phyloP scores from a whole-genome alignment of 2,888 invertebrate genomes.

The Elegia similella region DNA sequence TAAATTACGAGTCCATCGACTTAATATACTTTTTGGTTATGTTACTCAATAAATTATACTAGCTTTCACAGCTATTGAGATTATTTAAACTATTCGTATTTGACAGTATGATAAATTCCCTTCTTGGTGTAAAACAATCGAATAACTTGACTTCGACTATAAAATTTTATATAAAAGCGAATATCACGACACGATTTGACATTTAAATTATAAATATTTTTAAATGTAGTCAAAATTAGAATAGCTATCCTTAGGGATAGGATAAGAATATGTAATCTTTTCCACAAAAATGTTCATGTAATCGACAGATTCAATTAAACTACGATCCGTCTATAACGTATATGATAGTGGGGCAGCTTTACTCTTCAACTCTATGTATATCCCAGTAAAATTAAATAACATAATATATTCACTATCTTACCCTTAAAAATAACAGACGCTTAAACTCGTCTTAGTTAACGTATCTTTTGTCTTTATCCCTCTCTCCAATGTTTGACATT shows the following conservation, averaged over 20 bases:
- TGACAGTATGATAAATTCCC: background rate
- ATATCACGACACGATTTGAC: background rate
- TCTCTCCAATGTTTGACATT: too few species aligned
- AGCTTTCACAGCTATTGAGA: too few species aligned
- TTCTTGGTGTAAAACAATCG: background rate
- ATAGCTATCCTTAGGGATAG: background rate
- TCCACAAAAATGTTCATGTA: background rate
- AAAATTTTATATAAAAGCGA: background rate
- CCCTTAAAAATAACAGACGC: too few species aligned
- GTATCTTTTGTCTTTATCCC: too few species aligned
- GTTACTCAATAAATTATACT: too few species aligned
- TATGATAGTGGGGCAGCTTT: conserved; percentile 8
- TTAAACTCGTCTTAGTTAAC: background rate
- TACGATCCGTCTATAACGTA: conserved; percentile 5
- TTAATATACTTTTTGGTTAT: too few species aligned
- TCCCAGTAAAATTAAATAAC: background rate
- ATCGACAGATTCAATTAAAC: background rate
- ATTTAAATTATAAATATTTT: background rate
- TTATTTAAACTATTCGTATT: background rate
- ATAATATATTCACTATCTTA: background rate
- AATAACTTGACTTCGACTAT: background rate
- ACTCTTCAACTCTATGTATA: background rate
- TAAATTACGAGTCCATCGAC: too few species aligned
- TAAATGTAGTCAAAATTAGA: background rate
- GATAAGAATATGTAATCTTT: background rate